Evolutionary conservation across 1,140 invertebrate species (phyloP).

Genomic region (Drosophila bipectinata): DNA sequence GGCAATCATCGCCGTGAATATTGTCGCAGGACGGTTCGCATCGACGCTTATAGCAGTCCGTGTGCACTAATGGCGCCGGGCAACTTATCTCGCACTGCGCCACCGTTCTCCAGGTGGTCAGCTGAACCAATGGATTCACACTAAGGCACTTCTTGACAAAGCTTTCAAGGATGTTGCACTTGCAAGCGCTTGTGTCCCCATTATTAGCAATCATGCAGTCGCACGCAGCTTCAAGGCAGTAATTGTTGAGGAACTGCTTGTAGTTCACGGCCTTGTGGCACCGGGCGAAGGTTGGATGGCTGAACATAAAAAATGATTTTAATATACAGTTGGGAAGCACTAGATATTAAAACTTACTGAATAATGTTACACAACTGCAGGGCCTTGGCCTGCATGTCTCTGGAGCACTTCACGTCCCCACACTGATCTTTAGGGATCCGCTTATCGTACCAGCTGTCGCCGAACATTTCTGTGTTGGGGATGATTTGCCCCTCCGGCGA

Average conservation of each 20-base stretch:
- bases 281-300: slow-evolving; percentile 86
- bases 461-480: slow-evolving; percentile 88
- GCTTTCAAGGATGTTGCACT: slow-evolving; percentile 88
- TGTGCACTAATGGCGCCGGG: slow-evolving; percentile 89
- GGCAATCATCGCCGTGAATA: slow-evolving; percentile 86
- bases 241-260: slow-evolving; percentile 87
- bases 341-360: slow-evolving; percentile 70
- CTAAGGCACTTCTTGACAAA: slow-evolving; percentile 90
- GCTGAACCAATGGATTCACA: slow-evolving; percentile 86
- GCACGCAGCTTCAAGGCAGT: slow-evolving; percentile 90
- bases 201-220: slow-evolving; percentile 86
- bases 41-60: slow-evolving; percentile 90
- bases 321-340: neutral
- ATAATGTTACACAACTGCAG: slow-evolving; percentile 87
- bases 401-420: slow-evolving; percentile 86
- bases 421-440: slow-evolving; percentile 85
- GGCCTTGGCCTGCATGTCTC: slow-evolving; percentile 86
- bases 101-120: slow-evolving; percentile 89
- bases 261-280: slow-evolving; percentile 87
- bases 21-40: slow-evolving; percentile 91
- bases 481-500: slow-evolving; percentile 88
- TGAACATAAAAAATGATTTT: slow-evolving; percentile 8
- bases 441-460: slow-evolving; percentile 88
- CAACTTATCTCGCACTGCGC: slow-evolving; percentile 87
- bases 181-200: slow-evolving; percentile 86